These are phyloP conservation scores for Laticauda colubrina DNA, from an alignment of 2,113 vertebrate species.

Conservation along the genomic window DNA sequence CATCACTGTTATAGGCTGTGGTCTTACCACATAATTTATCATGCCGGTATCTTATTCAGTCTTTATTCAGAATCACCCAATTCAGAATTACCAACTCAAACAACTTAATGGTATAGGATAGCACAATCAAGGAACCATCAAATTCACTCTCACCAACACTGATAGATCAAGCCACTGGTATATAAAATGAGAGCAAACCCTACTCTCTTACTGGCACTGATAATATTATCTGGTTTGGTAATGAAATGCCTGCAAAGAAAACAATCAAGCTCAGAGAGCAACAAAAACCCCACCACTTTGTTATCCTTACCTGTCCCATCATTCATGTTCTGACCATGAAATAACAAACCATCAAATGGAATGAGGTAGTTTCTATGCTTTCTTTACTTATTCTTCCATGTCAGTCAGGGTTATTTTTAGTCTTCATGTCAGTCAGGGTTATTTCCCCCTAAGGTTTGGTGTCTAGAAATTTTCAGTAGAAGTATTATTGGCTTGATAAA, in stretches of 20 bases:
- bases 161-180: too few species aligned
- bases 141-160: too few species aligned
- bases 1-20: background rate
- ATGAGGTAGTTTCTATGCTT: background rate
- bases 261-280: too few species aligned
- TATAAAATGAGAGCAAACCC: too few species aligned
- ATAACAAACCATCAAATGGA: background rate
- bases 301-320: background rate
- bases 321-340: background rate
- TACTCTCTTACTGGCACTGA: too few species aligned
- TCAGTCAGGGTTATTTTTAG: too few species aligned
- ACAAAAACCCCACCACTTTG: background rate
- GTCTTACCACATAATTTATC: constrained; percentile 16
- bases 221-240: too few species aligned
- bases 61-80: background rate
- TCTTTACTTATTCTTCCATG: background rate
- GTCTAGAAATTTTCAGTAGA: background rate
- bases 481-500: background rate
- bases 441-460: background rate
- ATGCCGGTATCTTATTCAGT: background rate
- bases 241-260: too few species aligned
- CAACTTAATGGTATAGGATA: background rate
- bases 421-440: background rate
- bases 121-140: constrained; percentile 30
- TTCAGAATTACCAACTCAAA: background rate